These are phyloP conservation scores for Atrina japonica DNA, from an alignment of 2,888 invertebrate genomes.

Conservation along the genomic window DNA sequence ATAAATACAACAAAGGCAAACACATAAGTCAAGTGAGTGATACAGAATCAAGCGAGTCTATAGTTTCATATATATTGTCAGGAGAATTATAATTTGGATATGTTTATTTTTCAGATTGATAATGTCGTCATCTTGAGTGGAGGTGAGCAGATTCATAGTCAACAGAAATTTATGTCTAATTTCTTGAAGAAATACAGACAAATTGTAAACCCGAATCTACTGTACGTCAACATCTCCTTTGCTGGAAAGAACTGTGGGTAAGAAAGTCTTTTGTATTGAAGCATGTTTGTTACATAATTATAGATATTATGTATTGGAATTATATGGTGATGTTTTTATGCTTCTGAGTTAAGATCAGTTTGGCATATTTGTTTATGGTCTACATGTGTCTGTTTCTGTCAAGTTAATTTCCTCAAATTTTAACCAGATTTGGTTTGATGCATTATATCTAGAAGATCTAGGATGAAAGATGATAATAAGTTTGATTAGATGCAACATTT, in stretches of 20 bases:
- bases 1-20: no score
- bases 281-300: background rate
- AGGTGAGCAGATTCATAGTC: conserved; percentile 42
- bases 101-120: conserved; percentile 70
- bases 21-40: no score
- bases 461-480: no score
- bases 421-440: no score
- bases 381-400: no score
- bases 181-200: conserved; percentile 78
- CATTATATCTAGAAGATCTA: no score
- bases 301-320: background rate
- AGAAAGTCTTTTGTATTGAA: conserved; percentile 36
- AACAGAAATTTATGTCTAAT: conserved; percentile 54
- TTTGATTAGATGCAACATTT: background rate
- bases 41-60: no score
- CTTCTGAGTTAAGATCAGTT: background rate
- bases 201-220: conserved; percentile 77
- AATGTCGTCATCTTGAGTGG: conserved; percentile 75
- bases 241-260: conserved; percentile 64
- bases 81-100: no score
- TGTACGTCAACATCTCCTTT: conserved; percentile 78
- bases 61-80: no score
- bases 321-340: background rate
- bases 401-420: no score
- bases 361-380: no score